A percentile compares a stretch with the other conserved stretches of the same genome.
phyloP scores from a whole-genome alignment of 2,888 invertebrate species.

The Cheilosia vulpina region DNA sequence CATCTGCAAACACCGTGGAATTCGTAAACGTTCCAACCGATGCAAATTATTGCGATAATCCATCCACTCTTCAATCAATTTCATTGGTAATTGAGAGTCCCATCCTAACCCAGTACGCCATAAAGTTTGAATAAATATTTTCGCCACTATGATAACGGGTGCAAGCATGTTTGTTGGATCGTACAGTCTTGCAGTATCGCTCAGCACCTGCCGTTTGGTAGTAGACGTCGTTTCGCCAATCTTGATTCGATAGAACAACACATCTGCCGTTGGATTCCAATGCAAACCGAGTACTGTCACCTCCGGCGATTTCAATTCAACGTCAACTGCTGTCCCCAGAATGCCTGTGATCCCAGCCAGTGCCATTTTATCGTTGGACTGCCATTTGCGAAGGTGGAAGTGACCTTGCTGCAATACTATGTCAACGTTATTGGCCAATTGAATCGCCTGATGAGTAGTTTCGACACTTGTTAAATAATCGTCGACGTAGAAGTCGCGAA shows the following conservation, averaged over 20 bases:
- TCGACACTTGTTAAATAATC: slow-evolving; percentile 26
- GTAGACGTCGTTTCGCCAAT: slow-evolving; percentile 20
- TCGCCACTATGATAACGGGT: slow-evolving; percentile 35
- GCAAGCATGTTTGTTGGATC: slow-evolving; percentile 37
- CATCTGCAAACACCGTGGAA: no score
- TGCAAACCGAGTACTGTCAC: slow-evolving; percentile 23
- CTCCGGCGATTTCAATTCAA: background rate
- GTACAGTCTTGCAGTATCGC: slow-evolving; percentile 25
- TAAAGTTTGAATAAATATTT: no score
- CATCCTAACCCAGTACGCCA: no score
- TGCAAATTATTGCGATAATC: no score
- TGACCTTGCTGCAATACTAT: slow-evolving; percentile 8
- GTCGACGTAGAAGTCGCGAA: no score
- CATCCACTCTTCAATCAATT: no score
- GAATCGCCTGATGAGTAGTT: slow-evolving; percentile 13
- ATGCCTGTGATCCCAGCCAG: no score
- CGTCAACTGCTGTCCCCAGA: slow-evolving; percentile 5
- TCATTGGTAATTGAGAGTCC: no score
- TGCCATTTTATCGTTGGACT: background rate
- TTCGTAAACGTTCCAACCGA: no score
- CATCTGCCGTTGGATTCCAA: slow-evolving; percentile 29
- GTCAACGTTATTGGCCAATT: slow-evolving; percentile 9
- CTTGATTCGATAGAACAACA: slow-evolving; percentile 26
- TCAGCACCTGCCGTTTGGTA: slow-evolving; percentile 22
- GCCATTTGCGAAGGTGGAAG: background rate